phyloP scores from a whole-genome alignment of 2,113 vertebrate genomes.

The Podocnemis expansa region DNA sequence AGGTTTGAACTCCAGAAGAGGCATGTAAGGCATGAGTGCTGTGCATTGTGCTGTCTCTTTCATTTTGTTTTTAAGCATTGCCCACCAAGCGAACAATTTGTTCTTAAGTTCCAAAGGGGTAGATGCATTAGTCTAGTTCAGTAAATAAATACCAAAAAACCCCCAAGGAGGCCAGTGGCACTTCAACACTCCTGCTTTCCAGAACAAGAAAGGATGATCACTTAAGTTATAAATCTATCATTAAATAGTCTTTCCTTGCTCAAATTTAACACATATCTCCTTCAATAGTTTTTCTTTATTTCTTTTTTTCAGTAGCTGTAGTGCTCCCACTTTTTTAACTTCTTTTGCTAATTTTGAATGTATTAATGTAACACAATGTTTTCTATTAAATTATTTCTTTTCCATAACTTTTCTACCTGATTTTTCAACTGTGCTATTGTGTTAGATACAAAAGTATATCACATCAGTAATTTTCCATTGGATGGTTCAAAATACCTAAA shows the following conservation, averaged over 20 bases:
- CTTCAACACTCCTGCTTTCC: not conserved
- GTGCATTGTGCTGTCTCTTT: no score
- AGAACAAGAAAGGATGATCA: not conserved
- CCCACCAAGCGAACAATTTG: no score
- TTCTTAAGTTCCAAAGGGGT: no score
- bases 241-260: not conserved
- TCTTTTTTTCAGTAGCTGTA: not conserved
- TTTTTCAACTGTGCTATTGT: not conserved
- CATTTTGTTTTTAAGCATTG: no score
- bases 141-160: no score
- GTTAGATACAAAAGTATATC: not conserved
- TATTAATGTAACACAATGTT: not conserved
- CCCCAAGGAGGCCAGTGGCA: no score
- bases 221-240: not conserved
- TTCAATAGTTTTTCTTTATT: not conserved
- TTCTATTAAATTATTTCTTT: no score
- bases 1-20: no score
- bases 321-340: fast-evolving
- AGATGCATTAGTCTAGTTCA: no score
- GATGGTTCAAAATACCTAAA: not conserved
- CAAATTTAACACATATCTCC: not conserved
- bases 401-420: not conserved
- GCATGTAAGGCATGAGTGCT: no score
- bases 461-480: not conserved
- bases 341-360: not conserved